phyloP scores from a whole-genome alignment of 2,113 vertebrate species.

The Platysternon megacephalum region DNA sequence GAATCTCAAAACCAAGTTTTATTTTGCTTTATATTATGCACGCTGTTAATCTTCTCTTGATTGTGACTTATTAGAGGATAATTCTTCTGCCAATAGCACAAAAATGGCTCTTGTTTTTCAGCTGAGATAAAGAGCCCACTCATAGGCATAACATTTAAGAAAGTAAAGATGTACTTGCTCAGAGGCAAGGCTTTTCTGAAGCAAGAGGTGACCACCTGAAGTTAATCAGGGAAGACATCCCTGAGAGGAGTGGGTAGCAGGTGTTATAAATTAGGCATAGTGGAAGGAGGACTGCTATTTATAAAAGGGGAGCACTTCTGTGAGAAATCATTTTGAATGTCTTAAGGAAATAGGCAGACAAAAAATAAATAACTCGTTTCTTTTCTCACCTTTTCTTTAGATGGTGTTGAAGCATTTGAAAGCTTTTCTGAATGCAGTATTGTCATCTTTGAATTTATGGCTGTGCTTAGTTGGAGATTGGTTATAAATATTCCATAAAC shows the following conservation, averaged over 20 bases:
- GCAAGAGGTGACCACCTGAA: conserved; percentile 72
- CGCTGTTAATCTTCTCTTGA: conserved; percentile 27
- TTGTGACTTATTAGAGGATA: conserved; percentile 50
- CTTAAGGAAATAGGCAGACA: neutral
- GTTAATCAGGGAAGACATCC: conserved; percentile 66
- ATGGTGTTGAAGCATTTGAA: neutral
- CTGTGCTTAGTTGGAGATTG: neutral
- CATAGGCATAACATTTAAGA: conserved; percentile 6
- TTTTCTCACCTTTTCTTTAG: neutral
- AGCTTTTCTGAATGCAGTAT: neutral
- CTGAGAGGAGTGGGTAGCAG: conserved; percentile 60
- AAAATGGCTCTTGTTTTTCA: conserved; percentile 6
- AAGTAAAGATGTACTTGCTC: neutral
- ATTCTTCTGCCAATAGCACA: conserved; percentile 41
- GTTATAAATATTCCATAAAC: neutral
- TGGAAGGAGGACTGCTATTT: conserved; percentile 53
- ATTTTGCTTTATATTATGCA: conserved; percentile 49
- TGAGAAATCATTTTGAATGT: neutral
- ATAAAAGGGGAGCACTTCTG: conserved; percentile 31
- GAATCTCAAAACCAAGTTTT: neutral
- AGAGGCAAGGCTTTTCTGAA: neutral
- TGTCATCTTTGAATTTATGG: neutral
- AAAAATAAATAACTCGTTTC: neutral
- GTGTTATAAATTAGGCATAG: conserved; percentile 56
- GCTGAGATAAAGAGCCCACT: conserved; percentile 13